Evolutionary conservation across 2,888 invertebrate genomes (phyloP).

Genomic region (Campoletis raptor): DNA sequence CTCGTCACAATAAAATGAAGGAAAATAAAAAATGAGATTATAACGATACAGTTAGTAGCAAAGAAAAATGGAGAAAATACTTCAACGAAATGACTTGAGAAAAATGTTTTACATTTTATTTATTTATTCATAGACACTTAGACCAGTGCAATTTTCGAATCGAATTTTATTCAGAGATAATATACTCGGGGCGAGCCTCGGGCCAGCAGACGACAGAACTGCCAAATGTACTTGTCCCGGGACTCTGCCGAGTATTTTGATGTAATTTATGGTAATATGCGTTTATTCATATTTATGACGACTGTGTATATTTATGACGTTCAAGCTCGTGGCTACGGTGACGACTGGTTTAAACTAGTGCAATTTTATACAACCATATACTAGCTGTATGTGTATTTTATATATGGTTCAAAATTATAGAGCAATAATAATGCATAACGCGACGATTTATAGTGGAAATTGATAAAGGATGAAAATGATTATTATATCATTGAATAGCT

Average conservation of each 20-base stretch:
- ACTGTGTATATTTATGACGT: constrained; percentile 4
- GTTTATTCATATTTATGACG: constrained; percentile 42
- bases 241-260: no score
- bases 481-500: not conserved
- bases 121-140: constrained; percentile 25
- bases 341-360: constrained; percentile 19
- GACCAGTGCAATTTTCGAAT: no score
- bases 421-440: not conserved
- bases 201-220: no score
- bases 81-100: not conserved
- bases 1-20: constrained; percentile 29
- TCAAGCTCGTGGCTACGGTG: constrained; percentile 31
- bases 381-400: constrained; percentile 1
- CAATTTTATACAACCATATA: constrained; percentile 11
- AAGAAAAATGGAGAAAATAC: constrained; percentile 37
- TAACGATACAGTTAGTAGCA: constrained; percentile 40
- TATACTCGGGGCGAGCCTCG: no score
- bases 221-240: no score
- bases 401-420: not conserved
- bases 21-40: constrained; percentile 12
- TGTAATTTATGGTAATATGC: not conserved
- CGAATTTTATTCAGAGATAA: no score
- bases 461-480: not conserved
- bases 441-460: constrained; percentile 1
- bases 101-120: constrained; percentile 16